Percentiles rank a stretch among this genome's conserved stretches.
phyloP scores from a whole-genome alignment of 2,113 vertebrate species.

The Ochotona princeps region DNA sequence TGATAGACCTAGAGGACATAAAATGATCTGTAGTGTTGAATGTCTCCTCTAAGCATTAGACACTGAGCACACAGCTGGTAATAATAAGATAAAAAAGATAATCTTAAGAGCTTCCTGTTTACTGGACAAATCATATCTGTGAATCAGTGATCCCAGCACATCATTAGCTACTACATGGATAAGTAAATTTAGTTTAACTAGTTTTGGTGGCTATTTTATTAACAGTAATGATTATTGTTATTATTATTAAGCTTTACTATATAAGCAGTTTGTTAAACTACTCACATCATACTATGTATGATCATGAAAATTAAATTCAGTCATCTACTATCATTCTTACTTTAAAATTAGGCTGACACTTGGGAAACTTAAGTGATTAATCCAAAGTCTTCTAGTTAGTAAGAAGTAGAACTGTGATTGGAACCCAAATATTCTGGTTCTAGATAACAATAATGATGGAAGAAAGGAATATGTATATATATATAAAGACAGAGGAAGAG shows the following conservation, averaged over 20 bases:
- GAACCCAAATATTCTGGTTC: not conserved
- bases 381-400: not conserved
- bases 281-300: not conserved
- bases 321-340: not conserved
- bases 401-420: not conserved
- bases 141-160: not conserved
- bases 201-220: not conserved
- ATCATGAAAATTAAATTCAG: not conserved
- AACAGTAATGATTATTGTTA: not conserved
- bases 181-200: slow-evolving; percentile 17
- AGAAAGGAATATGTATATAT: no score
- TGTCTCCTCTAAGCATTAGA: not conserved
- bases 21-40: not conserved
- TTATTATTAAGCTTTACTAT: not conserved
- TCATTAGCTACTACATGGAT: not conserved
- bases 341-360: slow-evolving; percentile 31
- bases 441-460: not conserved
- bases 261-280: slow-evolving; percentile 10
- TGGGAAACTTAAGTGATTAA: not conserved
- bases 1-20: not conserved
- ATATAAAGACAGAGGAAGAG: no score
- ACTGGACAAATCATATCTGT: not conserved
- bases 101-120: not conserved
- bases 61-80: not conserved
- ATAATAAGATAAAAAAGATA: not conserved